Percentiles rank a stretch among this genome's conserved stretches.
These are phyloP conservation scores for Clamator glandarius DNA, from an alignment of 2,797 vertebrate genomes.

Conservation along the genomic window DNA sequence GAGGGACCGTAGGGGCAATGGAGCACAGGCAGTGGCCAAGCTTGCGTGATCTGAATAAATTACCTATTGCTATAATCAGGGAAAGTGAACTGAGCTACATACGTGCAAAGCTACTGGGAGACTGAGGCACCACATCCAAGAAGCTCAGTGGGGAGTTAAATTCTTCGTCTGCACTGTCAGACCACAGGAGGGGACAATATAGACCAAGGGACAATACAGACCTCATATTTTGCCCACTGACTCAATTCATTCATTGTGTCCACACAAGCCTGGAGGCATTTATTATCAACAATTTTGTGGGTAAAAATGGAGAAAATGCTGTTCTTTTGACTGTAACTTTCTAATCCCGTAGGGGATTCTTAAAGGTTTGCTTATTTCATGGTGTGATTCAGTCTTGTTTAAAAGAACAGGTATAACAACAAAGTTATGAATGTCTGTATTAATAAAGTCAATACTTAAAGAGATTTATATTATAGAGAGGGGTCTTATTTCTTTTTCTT, in stretches of 20 bases:
- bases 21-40: background rate
- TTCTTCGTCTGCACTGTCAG: background rate
- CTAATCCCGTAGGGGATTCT: background rate
- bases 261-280: too few relatives aligned
- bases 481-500: background rate
- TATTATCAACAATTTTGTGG: background rate
- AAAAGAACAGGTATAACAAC: background rate
- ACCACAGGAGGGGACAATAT: background rate
- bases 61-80: too few relatives aligned
- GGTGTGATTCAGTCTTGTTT: background rate
- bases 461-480: background rate
- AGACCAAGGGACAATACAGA: background rate
- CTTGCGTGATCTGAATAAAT: background rate
- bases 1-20: background rate
- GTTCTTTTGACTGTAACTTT: background rate
- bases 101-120: too few relatives aligned
- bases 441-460: background rate
- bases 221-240: rapidly evolving
- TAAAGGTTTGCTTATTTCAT: background rate
- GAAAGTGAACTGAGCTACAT: too few relatives aligned
- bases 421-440: background rate
- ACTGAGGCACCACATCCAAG: too few relatives aligned
- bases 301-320: background rate
- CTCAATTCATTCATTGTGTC: background rate
- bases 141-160: too few relatives aligned